Conservation (phyloP, 2,113 vertebrate genomes). For the Pachypanchax playfairii region DNA sequence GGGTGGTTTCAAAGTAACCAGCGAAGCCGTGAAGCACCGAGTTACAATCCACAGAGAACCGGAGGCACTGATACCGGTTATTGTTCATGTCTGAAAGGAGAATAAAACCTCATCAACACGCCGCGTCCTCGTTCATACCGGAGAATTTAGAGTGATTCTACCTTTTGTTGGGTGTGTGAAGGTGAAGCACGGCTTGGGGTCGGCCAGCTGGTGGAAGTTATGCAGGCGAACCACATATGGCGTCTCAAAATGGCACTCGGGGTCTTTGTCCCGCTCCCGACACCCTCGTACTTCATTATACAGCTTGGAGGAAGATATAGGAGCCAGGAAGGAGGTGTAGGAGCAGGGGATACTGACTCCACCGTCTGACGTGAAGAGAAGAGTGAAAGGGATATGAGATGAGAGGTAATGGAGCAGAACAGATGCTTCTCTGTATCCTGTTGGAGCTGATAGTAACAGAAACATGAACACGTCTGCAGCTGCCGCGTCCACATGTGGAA, state of each 20-base stretch:
- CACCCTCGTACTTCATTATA: conserved; percentile 92
- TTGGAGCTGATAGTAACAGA: neutral
- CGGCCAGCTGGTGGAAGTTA: conserved; percentile 91
- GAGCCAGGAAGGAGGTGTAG: conserved; percentile 91
- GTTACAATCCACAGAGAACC: conserved; percentile 85
- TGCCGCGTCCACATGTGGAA: neutral
- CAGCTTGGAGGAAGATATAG: conserved; percentile 93
- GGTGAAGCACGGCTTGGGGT: conserved; percentile 88
- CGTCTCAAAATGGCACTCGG: conserved; percentile 91
- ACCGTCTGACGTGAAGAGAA: conserved; percentile 71
- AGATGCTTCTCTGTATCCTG: conserved; percentile 1
- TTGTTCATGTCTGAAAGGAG: conserved; percentile 83
- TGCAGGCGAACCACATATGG: conserved; percentile 92
- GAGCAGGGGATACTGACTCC: conserved; percentile 90
- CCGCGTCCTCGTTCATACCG: neutral
- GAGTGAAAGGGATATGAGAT: conserved; percentile 29
- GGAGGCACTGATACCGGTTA: conserved; percentile 88
- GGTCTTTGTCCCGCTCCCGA: conserved; percentile 88
- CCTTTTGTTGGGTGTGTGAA: conserved; percentile 89
- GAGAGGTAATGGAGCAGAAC: conserved; percentile 9
- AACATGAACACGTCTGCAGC: neutral
- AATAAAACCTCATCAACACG: neutral
- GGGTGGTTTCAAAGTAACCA: conserved; percentile 91
- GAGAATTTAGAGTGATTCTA: conserved; percentile 20
- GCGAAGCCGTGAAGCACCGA: conserved; percentile 93